Evolutionary conservation across 2,113 vertebrate species (phyloP).

Genomic region (Eptesicus fuscus): DNA sequence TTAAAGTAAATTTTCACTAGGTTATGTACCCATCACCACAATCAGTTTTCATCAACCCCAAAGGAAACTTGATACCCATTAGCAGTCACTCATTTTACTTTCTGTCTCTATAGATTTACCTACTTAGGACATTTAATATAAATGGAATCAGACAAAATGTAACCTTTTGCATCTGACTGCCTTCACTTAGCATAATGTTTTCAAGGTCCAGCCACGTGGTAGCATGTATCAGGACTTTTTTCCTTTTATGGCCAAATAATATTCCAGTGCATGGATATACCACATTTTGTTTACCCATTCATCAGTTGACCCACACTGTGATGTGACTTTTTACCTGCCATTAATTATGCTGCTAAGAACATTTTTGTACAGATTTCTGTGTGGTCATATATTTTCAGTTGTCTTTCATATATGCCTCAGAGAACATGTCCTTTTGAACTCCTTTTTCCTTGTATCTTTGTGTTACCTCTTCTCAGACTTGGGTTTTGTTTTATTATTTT

Average conservation of each 20-base stretch:
- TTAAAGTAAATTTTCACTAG: not conserved
- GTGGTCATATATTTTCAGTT: not conserved
- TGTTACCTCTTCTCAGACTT: not conserved
- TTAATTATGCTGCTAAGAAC: not conserved
- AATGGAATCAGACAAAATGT: not conserved
- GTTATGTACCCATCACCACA: not conserved
- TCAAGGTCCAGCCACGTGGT: not conserved
- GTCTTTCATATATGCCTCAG: not conserved
- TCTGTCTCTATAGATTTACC: not conserved
- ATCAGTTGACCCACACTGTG: not conserved
- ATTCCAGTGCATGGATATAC: not conserved
- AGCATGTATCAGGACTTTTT: not conserved
- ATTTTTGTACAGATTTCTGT: not conserved
- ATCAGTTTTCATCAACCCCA: not conserved
- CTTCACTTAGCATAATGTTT: conserved; percentile 11
- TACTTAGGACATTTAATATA: not conserved
- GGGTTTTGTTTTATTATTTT: not conserved
- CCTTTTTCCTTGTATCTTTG: not conserved
- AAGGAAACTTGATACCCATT: not conserved
- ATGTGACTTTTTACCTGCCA: not conserved
- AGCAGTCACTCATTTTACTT: not conserved
- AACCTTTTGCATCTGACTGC: not conserved
- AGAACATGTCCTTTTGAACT: not conserved
- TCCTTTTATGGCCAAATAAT: not conserved
- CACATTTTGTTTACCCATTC: not conserved